Percentiles rank a stretch among this genome's conserved stretches.
Conservation (phyloP, 1,140 invertebrate genomes). For the Chrysomallon squamiferum region DNA sequence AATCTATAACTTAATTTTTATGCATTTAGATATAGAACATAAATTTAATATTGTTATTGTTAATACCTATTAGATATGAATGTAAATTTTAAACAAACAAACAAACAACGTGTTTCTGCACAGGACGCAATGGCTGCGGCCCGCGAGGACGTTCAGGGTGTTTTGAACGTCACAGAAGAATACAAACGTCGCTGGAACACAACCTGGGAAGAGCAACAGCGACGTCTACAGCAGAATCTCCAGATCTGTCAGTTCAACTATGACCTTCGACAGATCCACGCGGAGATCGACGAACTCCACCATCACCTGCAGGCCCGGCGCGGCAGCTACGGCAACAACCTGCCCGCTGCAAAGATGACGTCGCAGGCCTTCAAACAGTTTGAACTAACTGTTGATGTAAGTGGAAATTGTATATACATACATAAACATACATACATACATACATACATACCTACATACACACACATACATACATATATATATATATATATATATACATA, state of each 20-base stretch:
- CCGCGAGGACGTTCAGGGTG: conserved; percentile 73
- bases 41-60: too few relatives aligned
- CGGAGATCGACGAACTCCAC: conserved; percentile 73
- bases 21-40: too few relatives aligned
- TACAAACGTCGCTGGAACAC: conserved; percentile 68
- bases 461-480: not conserved
- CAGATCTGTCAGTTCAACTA: conserved; percentile 75
- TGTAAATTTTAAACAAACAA: too few relatives aligned
- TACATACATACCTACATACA: too few relatives aligned
- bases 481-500: too few relatives aligned
- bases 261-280: conserved; percentile 76
- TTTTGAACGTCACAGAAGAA: conserved; percentile 69
- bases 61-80: too few relatives aligned
- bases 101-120: too few relatives aligned
- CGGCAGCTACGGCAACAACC: conserved; percentile 76
- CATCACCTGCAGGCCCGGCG: conserved; percentile 71
- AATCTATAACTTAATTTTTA: too few relatives aligned
- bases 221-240: conserved; percentile 71
- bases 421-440: too few relatives aligned
- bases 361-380: conserved; percentile 79
- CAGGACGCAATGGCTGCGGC: conserved; percentile 75
- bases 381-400: conserved; percentile 80
- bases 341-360: conserved; percentile 73
- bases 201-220: conserved; percentile 70
- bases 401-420: too few relatives aligned